Conservation (phyloP, 2,797 vertebrate species). For the Clamator glandarius region DNA sequence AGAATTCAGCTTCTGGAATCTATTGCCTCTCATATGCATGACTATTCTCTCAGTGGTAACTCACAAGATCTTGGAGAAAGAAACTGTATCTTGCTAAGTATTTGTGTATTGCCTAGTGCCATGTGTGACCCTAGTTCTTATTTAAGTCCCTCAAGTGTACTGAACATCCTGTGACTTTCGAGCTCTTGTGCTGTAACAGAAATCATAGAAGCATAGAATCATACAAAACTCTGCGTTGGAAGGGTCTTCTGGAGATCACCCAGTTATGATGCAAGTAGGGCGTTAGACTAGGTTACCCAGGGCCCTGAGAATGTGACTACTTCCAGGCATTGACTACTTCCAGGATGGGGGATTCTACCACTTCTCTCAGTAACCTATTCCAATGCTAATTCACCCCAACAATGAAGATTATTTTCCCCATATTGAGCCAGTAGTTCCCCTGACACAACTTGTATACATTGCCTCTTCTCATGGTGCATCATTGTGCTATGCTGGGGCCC, state of each 20-base stretch:
- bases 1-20: background rate
- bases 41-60: background rate
- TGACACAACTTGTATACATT: rapidly evolving
- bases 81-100: background rate
- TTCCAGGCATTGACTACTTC: background rate
- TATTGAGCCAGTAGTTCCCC: background rate
- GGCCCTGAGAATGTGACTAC: background rate
- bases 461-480: background rate
- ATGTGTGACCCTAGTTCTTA: background rate
- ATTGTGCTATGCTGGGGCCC: background rate
- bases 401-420: background rate
- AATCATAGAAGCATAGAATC: background rate
- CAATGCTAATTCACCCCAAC: background rate
- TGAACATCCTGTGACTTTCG: background rate
- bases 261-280: background rate
- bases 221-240: background rate
- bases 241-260: background rate
- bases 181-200: background rate
- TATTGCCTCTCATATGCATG: background rate
- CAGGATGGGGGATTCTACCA: background rate
- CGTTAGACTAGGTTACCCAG: background rate
- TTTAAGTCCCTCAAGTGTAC: background rate
- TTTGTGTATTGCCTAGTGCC: background rate
- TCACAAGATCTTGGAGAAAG: background rate
- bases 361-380: background rate